Evolutionary conservation across 2,888 invertebrate species (phyloP).

Genomic region (Acanthosepion pharaonis): DNA sequence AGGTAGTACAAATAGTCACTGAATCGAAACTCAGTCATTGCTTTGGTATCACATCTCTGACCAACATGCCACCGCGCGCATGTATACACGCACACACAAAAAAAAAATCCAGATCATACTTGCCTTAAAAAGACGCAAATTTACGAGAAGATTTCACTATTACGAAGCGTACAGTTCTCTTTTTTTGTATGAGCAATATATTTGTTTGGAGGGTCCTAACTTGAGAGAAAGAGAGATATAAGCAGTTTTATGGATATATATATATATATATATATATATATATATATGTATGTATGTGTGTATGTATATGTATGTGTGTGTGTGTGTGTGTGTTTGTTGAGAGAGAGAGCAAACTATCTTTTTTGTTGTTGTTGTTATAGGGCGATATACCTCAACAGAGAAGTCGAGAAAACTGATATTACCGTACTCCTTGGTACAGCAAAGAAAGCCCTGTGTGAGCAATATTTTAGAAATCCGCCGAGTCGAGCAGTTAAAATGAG

Average conservation of each 20-base stretch:
- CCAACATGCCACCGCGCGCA: not conserved
- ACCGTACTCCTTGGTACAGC: slow-evolving; percentile 12
- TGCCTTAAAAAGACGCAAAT: not conserved
- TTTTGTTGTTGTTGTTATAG: not conserved
- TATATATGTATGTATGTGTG: too few relatives aligned
- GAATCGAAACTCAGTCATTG: not conserved
- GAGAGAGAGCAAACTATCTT: not conserved
- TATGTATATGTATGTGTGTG: too few relatives aligned
- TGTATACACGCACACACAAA: not conserved
- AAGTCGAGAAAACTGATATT: not conserved
- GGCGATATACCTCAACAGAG: not conserved
- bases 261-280: too few relatives aligned
- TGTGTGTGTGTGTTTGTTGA: not conserved
- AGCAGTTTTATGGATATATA: too few relatives aligned
- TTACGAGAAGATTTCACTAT: not conserved
- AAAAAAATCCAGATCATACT: slow-evolving; percentile 1
- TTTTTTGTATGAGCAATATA: not conserved
- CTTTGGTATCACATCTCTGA: not conserved
- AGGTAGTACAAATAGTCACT: not conserved
- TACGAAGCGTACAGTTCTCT: not conserved
- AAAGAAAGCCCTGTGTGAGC: slow-evolving; percentile 1
- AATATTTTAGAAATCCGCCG: slow-evolving; percentile 15
- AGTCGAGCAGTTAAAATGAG: slow-evolving; percentile 1
- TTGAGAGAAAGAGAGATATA: not conserved
- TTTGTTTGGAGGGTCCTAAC: not conserved